These are phyloP conservation scores for human (Homo sapiens) DNA, from an alignment of 2,113 vertebrate species.

Conservation along the genomic window GRCh38 chr3:178016001-178016500, in stretches of 20 bases:
- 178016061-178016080: background rate
- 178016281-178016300: background rate
- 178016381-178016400: background rate
- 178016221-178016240: background rate
- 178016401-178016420: background rate
- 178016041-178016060: background rate
- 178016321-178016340: background rate
- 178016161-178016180: background rate
- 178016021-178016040: background rate
- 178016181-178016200: background rate
- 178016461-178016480: background rate
- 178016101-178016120: background rate
- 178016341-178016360: background rate
- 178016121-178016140: background rate
- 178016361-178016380: background rate
- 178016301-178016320: background rate
- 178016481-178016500: background rate
- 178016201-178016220: background rate
- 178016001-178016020: conserved; percentile 5
- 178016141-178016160: background rate
- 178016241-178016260: background rate
- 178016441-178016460: background rate
- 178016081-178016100: background rate
- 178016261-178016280: background rate
- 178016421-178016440: background rate